Percentiles rank a stretch among this genome's conserved stretches.
Evolutionary conservation across 2,888 invertebrate genomes (phyloP).

Genomic region (Empis livida): DNA sequence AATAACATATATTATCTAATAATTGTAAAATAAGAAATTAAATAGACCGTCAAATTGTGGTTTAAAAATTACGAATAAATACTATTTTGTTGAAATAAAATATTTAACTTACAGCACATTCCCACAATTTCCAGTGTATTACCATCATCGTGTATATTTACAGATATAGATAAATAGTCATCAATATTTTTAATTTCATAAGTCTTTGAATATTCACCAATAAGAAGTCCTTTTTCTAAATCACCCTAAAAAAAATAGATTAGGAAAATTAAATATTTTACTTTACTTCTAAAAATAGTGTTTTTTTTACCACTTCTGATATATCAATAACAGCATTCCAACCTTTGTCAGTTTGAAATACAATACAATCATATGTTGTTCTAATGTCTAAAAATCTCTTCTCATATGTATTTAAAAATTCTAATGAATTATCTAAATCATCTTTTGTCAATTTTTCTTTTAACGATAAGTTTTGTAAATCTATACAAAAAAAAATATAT

Average conservation of each 20-base stretch:
- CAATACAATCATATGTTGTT: slow-evolving; percentile 83
- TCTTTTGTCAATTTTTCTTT: slow-evolving; percentile 76
- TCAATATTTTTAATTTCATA: slow-evolving; percentile 67
- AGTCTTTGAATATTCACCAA: slow-evolving; percentile 72
- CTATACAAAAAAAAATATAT: slow-evolving; percentile 13
- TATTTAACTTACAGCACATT: slow-evolving; percentile 66
- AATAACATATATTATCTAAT: too few species aligned
- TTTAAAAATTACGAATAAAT: too few species aligned
- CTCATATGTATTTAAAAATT: slow-evolving; percentile 66
- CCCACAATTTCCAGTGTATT: slow-evolving; percentile 85
- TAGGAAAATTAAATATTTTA: slow-evolving; percentile 43
- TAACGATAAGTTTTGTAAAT: slow-evolving; percentile 40
- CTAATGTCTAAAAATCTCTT: slow-evolving; percentile 82
- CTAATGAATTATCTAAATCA: slow-evolving; percentile 75
- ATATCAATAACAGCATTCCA: slow-evolving; percentile 48
- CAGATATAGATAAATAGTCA: slow-evolving; percentile 75
- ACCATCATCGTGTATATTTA: slow-evolving; percentile 86
- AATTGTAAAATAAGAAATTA: too few species aligned
- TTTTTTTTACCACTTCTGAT: slow-evolving; percentile 21
- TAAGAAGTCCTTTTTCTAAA: slow-evolving; percentile 55
- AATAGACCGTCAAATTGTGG: background rate
- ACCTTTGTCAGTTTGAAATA: slow-evolving; percentile 81
- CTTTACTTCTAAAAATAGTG: slow-evolving; percentile 5
- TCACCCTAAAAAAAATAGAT: slow-evolving; percentile 77
- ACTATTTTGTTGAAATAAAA: background rate